A percentile compares a stretch with the other conserved stretches of the same genome.
Conservation (phyloP, 2,888 invertebrate species). For the Aphodius granarius region DNA sequence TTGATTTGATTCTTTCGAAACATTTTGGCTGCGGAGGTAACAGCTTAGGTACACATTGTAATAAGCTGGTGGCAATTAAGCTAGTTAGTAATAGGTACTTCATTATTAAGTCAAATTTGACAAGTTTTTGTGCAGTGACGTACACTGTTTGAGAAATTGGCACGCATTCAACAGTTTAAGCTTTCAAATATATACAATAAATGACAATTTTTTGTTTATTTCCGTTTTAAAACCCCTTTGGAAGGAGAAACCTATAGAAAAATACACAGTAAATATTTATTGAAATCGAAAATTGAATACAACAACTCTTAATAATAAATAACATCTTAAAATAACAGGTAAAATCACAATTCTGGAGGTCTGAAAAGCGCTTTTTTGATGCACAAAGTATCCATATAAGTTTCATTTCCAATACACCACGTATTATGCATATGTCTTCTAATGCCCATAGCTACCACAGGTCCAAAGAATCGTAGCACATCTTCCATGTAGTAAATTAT, state of each 20-base stretch:
- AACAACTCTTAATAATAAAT: not conserved
- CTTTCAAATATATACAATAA: too few species aligned
- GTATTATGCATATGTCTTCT: not conserved
- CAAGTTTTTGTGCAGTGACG: too few species aligned
- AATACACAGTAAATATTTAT: too few species aligned
- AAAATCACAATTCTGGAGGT: not conserved
- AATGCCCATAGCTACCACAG: not conserved
- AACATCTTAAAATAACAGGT: not conserved
- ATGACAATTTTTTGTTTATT: too few species aligned
- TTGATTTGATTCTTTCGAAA: not conserved
- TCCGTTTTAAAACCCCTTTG: too few species aligned
- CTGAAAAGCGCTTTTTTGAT: not conserved
- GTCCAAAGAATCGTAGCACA: not conserved
- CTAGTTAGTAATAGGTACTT: not conserved
- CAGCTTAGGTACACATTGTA: not conserved
- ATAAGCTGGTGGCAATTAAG: not conserved
- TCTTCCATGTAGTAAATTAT: slow-evolving; percentile 19
- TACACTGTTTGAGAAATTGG: too few species aligned
- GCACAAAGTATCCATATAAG: not conserved
- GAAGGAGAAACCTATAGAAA: too few species aligned
- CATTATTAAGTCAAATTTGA: too few species aligned
- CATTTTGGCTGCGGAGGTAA: not conserved
- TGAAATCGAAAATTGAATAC: too few species aligned
- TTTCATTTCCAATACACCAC: not conserved
- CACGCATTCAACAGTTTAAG: too few species aligned